Conservation (phyloP, 1,140 invertebrate species). For the Antheraea pernyi region DNA sequence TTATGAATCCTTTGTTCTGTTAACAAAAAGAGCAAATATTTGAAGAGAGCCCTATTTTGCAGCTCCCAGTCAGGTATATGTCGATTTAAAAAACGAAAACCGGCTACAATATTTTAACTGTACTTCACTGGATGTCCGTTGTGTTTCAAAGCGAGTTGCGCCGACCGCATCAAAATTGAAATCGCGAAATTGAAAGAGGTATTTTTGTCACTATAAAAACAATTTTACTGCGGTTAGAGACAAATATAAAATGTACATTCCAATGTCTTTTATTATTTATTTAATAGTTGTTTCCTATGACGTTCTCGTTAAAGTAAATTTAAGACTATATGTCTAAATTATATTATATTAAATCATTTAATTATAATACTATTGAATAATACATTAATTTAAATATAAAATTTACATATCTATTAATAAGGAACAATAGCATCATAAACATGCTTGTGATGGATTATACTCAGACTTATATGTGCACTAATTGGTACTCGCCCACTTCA, state of each 20-base stretch:
- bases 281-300: no score
- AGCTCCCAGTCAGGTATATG: conserved; percentile 24
- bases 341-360: no score
- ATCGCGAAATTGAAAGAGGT: neutral
- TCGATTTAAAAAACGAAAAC: conserved; percentile 23
- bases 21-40: conserved; percentile 30
- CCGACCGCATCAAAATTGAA: conserved; percentile 2
- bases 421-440: no score
- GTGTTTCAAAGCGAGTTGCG: neutral
- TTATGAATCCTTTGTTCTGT: conserved; percentile 32
- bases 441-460: no score
- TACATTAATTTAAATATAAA: no score
- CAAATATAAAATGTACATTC: neutral
- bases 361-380: no score
- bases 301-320: no score
- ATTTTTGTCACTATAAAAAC: neutral
- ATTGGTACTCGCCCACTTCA: no score
- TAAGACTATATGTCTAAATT: no score
- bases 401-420: no score
- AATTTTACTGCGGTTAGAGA: neutral
- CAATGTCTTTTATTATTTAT: neutral
- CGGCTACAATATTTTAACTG: neutral
- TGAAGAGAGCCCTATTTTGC: conserved; percentile 27
- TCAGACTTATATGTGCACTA: no score
- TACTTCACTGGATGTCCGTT: neutral